phyloP scores from a whole-genome alignment of 2,113 vertebrate species.

The Toxostoma redivivum region DNA sequence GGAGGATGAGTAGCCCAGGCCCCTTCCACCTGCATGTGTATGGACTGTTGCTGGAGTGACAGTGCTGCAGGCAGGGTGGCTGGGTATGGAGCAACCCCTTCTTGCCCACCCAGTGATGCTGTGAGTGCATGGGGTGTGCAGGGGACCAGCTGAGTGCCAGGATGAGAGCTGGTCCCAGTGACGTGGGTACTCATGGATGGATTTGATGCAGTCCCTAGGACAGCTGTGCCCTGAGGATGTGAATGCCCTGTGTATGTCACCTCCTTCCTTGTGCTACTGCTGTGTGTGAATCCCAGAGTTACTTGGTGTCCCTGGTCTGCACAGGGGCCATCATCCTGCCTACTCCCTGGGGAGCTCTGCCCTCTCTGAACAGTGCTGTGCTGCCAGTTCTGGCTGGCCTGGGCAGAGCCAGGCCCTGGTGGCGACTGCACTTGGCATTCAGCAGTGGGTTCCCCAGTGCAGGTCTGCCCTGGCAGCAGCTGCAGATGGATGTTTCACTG shows the following conservation, averaged over 20 bases:
- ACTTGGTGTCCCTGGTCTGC: fast-evolving
- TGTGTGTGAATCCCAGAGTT: background rate
- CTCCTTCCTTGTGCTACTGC: background rate
- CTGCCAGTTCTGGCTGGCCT: background rate
- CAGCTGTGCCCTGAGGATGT: background rate
- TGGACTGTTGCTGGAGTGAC: background rate
- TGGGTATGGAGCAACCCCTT: background rate
- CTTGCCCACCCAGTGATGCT: fast-evolving
- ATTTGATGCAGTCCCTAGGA: background rate
- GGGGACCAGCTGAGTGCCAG: background rate
- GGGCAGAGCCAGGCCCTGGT: background rate
- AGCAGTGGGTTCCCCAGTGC: background rate
- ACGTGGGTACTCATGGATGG: fast-evolving
- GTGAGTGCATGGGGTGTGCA: fast-evolving
- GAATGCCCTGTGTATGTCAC: fast-evolving
- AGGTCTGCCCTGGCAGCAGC: background rate
- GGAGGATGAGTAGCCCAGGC: background rate
- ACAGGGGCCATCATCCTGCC: background rate
- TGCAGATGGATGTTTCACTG: background rate
- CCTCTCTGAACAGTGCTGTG: background rate
- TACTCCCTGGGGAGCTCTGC: fast-evolving
- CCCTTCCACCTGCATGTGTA: fast-evolving
- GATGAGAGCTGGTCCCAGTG: fast-evolving
- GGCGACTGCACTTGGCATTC: fast-evolving
- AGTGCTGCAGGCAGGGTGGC: background rate